Base-by-base conservation (phyloP, 2,888 invertebrate species). In the Pherbina coryleti region DNA sequence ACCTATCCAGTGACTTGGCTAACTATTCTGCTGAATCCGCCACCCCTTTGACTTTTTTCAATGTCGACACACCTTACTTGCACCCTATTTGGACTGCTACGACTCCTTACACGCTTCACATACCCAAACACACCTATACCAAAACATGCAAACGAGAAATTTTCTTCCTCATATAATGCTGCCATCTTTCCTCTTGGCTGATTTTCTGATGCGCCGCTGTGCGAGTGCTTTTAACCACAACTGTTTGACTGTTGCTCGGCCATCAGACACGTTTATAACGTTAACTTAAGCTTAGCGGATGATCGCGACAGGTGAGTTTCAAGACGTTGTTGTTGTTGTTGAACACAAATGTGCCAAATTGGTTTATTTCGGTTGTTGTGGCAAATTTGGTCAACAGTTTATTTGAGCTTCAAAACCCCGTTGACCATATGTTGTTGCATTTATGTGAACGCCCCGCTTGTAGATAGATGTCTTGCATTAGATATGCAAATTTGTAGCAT, bases 41-140 rank as follows among this genome's bases (percentile, higher is more conserved):
- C 85, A 85, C 84, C 84, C 84, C 84, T 85, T 84, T 84, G 84
- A 81, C 82, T 82, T 82, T 82, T 82, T 75, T 66, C 28, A 67
- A 49, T 49, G 77, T 60, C 73, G 60, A 49, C 49, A 57, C 49
- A 25, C 28, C 57, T 76, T 51, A 62, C 62, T 66, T 51, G 66
- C 34, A 17, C 71, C 49, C 9, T 74, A 53, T 64, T 70, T 66
- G 55, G 71, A 34, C 51, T 64, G 70, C 44, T 49, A 64, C 44
- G 1, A 44, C 2, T 11, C 1, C 11, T 11, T 44, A 44, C 11
- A 44, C 1, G 2, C 2, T 78, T 75, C 64, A 71, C 53, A 55
- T 31, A 55, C 57, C 25, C 44, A 22, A 49, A 49, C 7, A 22
- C 17, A 53, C 19, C 14, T 37, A 60, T 37, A 17, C 34, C 11